phyloP scores from a whole-genome alignment of 2,888 invertebrate genomes.

The Plebejus argus region DNA sequence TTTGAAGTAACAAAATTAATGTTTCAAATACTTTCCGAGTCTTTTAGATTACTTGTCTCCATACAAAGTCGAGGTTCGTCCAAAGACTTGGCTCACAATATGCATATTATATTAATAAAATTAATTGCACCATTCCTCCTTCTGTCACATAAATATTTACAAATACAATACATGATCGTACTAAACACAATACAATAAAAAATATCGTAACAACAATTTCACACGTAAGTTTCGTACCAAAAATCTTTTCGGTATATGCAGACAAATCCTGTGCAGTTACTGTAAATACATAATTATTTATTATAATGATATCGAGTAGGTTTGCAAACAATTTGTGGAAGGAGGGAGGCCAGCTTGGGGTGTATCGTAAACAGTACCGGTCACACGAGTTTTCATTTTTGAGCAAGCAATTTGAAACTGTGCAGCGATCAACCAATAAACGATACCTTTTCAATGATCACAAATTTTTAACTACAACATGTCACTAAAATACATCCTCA shows the following conservation, averaged over 20 bases:
- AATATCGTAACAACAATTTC: constrained; percentile 15
- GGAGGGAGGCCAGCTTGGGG: constrained; percentile 86
- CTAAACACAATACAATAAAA: constrained; percentile 40
- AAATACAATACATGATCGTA: constrained; percentile 40
- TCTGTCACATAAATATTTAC: constrained; percentile 37
- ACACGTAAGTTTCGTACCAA: background rate
- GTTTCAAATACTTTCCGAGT: background rate
- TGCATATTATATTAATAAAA: constrained; percentile 36
- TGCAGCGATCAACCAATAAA: constrained; percentile 76
- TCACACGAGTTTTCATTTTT: constrained; percentile 58
- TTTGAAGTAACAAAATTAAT: background rate
- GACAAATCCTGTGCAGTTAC: background rate
- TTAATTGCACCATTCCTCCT: constrained; percentile 48
- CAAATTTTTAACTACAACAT: constrained; percentile 78
- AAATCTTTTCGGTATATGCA: background rate
- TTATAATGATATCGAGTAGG: constrained; percentile 56
- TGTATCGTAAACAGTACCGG: constrained; percentile 58
- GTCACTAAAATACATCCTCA: constrained; percentile 72
- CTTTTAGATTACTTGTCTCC: background rate
- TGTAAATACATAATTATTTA: constrained; percentile 36
- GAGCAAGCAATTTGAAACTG: constrained; percentile 70
- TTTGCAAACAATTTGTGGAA: constrained; percentile 95
- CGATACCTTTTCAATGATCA: constrained; percentile 77
- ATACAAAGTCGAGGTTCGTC: constrained; percentile 31
- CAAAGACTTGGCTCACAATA: constrained; percentile 44